Base-by-base conservation (phyloP, 2,113 vertebrate species). In the Eleginops maclovinus region DNA sequence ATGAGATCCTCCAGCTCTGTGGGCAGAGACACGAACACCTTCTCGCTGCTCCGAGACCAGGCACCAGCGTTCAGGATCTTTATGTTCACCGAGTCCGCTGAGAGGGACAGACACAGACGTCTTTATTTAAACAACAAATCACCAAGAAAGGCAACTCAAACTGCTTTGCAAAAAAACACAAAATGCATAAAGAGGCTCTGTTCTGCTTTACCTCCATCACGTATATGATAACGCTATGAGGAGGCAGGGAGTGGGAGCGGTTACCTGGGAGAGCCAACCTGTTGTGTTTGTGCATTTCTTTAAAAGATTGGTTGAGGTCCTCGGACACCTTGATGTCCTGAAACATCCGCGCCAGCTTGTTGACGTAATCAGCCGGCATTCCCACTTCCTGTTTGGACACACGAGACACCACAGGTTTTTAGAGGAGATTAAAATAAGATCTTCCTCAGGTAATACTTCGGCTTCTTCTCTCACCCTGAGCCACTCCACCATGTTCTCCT, bases 401-500 rank as follows among this genome's bases (percentile, higher is more conserved):
- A 74, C 15, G 47, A n/a, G n/a, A 65, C 62, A 56, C 22, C 40
- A 67, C 43, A 66, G 4, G 16, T 16, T 44, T 46, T 44, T 43
- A 46, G 8, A 74, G 12, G 15, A 8, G 9, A 24, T 36, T 2
- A 7, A 40, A 17, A 14, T 36, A 10, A 10, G 11, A 24, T n/a
- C 19, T 28, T 17, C n/a, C n/a, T n/a, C n/a, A n/a, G n/a, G n/a
- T n/a, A 3, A 50, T 0, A 14, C 28, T 31, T 31, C 28, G n/a
- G n/a, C n/a, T n/a, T 31, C 4, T 31, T 31, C 28, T 31, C 28
- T 31, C 28, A 99, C 98, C 95, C 98, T 95, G 89, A 99, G 96
- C 98, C 98, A 99, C 85, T 99, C 98, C 77, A 99, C 98, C 98
- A 99, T 99, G 91, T 99, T 99, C 92, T 99, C 98, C 91, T 99